Percentiles rank a stretch among this genome's conserved stretches.
Evolutionary conservation across 92 coral and sea anemone genomes (phyloP).

Genomic region (Heteractis magnifica): DNA sequence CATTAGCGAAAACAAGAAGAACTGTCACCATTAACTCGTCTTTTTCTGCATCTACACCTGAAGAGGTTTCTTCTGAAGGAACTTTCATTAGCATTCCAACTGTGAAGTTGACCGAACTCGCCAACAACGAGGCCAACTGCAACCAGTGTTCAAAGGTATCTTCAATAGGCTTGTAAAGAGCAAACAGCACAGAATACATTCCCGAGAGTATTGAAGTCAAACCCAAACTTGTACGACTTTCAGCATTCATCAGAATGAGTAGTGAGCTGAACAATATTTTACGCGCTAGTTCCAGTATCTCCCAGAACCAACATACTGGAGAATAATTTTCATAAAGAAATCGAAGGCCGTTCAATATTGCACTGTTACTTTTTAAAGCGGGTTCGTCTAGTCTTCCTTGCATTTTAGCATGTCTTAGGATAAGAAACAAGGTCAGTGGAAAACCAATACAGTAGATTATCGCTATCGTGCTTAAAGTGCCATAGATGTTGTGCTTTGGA

Average conservation of each 20-base stretch:
- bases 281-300: constrained; percentile 30
- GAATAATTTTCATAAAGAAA: constrained; percentile 43
- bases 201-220: constrained; percentile 32
- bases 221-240: constrained; percentile 36
- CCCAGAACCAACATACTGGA: constrained; percentile 46
- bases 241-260: constrained; percentile 16
- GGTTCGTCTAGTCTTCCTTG: too few relatives aligned
- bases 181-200: constrained; percentile 32
- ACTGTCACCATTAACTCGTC: too few relatives aligned
- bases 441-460: too few relatives aligned
- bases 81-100: constrained; percentile 13
- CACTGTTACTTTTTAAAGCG: too few relatives aligned
- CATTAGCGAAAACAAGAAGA: too few relatives aligned
- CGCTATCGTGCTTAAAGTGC: too few relatives aligned
- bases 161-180: constrained; percentile 29
- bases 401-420: too few relatives aligned
- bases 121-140: constrained; percentile 26
- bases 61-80: too few relatives aligned
- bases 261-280: constrained; percentile 31
- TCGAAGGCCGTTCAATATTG: not conserved
- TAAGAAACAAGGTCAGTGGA: too few relatives aligned
- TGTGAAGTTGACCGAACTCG: constrained; percentile 28
- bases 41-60: too few relatives aligned
- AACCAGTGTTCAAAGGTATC: constrained; percentile 54
- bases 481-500: too few relatives aligned